phyloP scores from a whole-genome alignment of 2,797 vertebrate genomes.

The Mus minutoides region DNA sequence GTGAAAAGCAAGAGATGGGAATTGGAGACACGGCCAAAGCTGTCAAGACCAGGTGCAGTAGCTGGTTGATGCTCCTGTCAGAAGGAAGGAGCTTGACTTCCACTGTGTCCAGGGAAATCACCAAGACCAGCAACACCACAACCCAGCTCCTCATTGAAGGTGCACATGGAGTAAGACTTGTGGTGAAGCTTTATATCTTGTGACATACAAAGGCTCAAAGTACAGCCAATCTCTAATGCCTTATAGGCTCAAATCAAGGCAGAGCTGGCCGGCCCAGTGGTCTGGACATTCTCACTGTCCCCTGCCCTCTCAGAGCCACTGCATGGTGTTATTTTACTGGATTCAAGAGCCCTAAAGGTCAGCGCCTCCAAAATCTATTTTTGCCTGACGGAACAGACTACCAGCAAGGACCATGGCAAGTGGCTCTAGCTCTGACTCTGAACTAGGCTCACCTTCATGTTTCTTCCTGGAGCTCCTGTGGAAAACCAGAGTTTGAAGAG shows the following conservation, averaged over 20 bases:
- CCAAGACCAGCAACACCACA: background rate
- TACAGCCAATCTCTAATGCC: constrained; percentile 23
- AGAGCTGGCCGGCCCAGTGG: background rate
- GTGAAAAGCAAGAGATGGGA: background rate
- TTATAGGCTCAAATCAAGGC: background rate
- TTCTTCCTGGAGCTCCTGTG: background rate
- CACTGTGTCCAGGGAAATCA: background rate
- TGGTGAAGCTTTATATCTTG: background rate
- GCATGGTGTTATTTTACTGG: constrained; percentile 25
- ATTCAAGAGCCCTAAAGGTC: constrained; percentile 64
- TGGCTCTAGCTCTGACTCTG: background rate
- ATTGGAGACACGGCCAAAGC: background rate
- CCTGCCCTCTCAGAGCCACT: background rate
- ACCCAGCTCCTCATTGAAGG: background rate
- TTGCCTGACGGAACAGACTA: background rate
- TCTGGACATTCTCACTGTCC: background rate
- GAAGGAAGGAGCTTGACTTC: background rate
- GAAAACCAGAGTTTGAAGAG: background rate
- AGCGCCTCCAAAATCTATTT: constrained; percentile 67
- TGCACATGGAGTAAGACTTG: background rate
- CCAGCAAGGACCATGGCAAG: background rate
- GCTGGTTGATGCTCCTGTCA: background rate
- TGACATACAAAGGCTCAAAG: background rate
- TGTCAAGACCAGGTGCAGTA: background rate
- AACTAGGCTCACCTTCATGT: background rate